These are phyloP conservation scores for Myrmecophaga tridactyla DNA, from an alignment of 2,113 vertebrate genomes.

Conservation along the genomic window DNA sequence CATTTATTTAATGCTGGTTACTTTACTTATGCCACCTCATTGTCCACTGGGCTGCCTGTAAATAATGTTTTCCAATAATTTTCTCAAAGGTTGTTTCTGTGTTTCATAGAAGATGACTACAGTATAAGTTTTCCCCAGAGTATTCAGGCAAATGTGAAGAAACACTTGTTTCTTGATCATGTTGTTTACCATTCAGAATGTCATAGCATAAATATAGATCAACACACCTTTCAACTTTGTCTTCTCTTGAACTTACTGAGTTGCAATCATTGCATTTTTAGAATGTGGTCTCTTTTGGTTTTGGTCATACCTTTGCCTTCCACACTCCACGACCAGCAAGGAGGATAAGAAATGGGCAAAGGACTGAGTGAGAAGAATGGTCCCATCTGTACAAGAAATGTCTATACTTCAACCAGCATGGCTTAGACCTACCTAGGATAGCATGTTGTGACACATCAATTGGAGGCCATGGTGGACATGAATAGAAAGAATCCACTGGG, in stretches of 20 bases:
- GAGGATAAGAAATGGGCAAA: neutral
- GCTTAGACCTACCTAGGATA: neutral
- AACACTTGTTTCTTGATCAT: neutral
- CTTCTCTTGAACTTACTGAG: neutral
- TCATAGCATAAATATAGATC: neutral
- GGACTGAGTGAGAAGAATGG: neutral
- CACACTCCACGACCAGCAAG: neutral
- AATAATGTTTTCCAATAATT: neutral
- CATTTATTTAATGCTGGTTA: neutral
- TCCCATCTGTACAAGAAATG: neutral
- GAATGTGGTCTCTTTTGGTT: neutral
- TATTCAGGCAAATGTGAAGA: neutral
- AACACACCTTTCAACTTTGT: neutral
- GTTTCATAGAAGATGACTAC: neutral
- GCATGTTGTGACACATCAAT: neutral
- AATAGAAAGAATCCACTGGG: neutral
- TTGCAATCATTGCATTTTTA: neutral
- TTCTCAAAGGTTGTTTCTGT: neutral
- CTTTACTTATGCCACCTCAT: neutral
- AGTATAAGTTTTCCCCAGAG: neutral
- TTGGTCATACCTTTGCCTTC: neutral
- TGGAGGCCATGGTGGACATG: neutral
- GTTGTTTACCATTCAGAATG: neutral
- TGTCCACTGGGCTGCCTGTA: neutral
- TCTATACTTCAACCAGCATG: neutral